Evolutionary conservation across 1,140 invertebrate species (phyloP), one percentile per base, ranked within the genome.

Genomic region (Brachystomella parvula): DNA sequence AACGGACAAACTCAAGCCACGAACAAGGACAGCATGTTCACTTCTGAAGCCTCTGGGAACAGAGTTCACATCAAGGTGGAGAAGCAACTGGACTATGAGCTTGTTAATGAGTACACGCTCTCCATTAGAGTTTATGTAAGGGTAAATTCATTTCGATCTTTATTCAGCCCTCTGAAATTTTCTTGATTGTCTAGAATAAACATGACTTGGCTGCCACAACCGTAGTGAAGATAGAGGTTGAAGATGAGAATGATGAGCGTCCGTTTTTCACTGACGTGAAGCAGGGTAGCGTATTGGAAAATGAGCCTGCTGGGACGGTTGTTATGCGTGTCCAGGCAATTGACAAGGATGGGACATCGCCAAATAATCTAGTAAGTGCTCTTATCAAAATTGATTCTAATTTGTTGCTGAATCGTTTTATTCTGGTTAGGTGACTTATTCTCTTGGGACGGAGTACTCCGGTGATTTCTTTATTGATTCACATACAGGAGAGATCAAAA

Each of bases 281-380:
- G 70, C 83, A 83, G 56, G 90, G 88, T 1, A 88, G 83, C 77
- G 89, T 92, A 3, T 76, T 89, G 69, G 91, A 92, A 81, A 90
- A 93, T 76, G 89, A 94, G 77, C 82, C 82, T 1, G 76, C 82
- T 0, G 90, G 89, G 19, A 88, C 89, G 2, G 82, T 84, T 0
- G 91, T 94, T 0, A 89, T 92, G 84, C 87, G 90, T 77, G 87
- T 94, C 6, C 78, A 84, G 73, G 93, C 93, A 3, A 86, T 89
- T 56, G 94, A 96, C 77, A 84, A 82, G 63, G 94, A 96, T 75
- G 89, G 88, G 1, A 92, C 90, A 12, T 79, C 83, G 21, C 86
- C 83, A 0, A 86, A 92, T 74, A 92, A 91, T 76, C 86, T 88
- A 75, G 82, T 84, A 74, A 71, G 66, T 65, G 24, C 39, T 26